Conservation (phyloP, 1,140 invertebrate species). For the Tetramorium simillimum region DNA sequence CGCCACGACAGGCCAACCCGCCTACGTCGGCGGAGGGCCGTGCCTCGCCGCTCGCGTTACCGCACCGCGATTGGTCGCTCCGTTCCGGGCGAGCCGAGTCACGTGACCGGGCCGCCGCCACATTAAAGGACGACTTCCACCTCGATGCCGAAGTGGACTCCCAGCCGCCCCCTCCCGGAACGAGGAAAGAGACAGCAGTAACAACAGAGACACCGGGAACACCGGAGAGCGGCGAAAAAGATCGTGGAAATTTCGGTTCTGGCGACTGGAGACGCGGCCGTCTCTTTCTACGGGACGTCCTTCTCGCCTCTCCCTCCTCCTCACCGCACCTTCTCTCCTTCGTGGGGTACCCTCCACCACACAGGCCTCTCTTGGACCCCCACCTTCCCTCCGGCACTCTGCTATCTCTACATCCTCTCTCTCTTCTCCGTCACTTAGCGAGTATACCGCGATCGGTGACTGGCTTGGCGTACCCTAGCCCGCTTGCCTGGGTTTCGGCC, state of each 20-base stretch:
- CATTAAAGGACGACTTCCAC: conserved; percentile 48
- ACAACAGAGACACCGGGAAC: conserved; percentile 81
- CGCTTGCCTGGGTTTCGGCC: conserved; percentile 72
- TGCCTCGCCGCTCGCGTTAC: conserved; percentile 78
- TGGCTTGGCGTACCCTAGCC: conserved; percentile 57
- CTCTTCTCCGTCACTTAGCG: conserved; percentile 62
- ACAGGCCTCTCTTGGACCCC: conserved; percentile 59
- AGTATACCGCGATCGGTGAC: conserved; percentile 69
- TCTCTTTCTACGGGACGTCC: conserved; percentile 62
- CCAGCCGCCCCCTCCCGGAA: conserved; percentile 61
- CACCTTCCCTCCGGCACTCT: conserved; percentile 65
- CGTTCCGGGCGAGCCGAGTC: conserved; percentile 68
- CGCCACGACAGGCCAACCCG: conserved; percentile 77
- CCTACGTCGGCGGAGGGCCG: conserved; percentile 83
- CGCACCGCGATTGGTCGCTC: conserved; percentile 79
- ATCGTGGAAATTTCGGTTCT: conserved; percentile 70
- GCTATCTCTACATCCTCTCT: conserved; percentile 70
- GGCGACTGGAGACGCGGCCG: conserved; percentile 68
- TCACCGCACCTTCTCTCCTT: conserved; percentile 55
- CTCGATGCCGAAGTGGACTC: conserved; percentile 47
- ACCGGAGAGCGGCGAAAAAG: conserved; percentile 77
- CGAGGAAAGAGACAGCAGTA: conserved; percentile 80
- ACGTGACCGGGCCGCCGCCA: conserved; percentile 76
- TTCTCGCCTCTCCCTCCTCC: conserved; percentile 43
- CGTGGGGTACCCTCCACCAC: conserved; percentile 61